Percentiles rank a stretch among this genome's conserved stretches.
Evolutionary conservation across 2,888 invertebrate genomes (phyloP).

Genomic region (Cryptus armator): DNA sequence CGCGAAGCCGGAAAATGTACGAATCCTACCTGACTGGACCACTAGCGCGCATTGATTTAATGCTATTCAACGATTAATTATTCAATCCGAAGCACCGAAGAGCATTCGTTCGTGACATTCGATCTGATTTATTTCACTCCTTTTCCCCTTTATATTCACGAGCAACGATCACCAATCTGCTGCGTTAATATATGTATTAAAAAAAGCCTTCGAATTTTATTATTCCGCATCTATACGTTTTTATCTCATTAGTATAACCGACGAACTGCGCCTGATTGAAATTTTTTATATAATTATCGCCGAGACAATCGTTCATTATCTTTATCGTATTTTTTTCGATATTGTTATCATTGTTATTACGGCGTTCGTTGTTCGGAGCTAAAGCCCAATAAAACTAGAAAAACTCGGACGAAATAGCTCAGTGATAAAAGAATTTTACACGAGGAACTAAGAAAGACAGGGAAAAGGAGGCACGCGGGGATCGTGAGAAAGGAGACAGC

Average conservation of each 20-base stretch:
- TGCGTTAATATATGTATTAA: neutral
- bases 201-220: neutral
- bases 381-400: neutral
- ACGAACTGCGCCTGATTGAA: neutral
- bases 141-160: constrained; percentile 4
- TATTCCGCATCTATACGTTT: neutral
- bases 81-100: constrained; percentile 61
- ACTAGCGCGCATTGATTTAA: constrained; percentile 62
- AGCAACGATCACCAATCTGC: neutral
- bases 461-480: constrained; percentile 29
- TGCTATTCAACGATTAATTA: constrained; percentile 72
- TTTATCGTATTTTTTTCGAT: neutral
- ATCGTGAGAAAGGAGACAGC: constrained; percentile 55
- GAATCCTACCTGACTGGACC: constrained; percentile 32
- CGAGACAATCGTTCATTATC: neutral
- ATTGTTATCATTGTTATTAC: neutral
- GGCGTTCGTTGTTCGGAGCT: neutral
- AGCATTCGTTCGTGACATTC: constrained; percentile 66
- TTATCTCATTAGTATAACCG: neutral
- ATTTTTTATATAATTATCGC: neutral
- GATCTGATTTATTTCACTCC: constrained; percentile 66
- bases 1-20: neutral
- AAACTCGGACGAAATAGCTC: neutral
- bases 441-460: constrained; percentile 38
- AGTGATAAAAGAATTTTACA: neutral